phyloP scores from a whole-genome alignment of 2,113 vertebrate species.

The Turnix velox region DNA sequence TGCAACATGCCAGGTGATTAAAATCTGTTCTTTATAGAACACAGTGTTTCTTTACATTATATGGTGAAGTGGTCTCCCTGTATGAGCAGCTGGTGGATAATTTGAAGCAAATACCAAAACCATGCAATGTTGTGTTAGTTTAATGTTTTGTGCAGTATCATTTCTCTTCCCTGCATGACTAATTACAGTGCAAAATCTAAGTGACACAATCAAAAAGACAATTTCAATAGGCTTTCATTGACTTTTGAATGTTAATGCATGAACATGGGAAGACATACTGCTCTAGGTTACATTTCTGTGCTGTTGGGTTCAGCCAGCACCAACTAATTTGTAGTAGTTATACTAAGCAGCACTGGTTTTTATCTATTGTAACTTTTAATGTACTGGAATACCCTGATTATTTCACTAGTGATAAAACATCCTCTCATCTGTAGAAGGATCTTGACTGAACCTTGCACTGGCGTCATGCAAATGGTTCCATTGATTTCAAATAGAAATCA shows the following conservation, averaged over 20 bases:
- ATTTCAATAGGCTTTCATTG: not conserved
- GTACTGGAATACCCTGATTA: not conserved
- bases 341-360: not conserved
- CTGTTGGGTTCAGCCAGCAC: not conserved
- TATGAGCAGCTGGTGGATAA: not conserved
- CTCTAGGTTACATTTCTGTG: not conserved
- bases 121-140: not conserved
- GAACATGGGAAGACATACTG: not conserved
- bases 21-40: not conserved
- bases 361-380: not conserved
- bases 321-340: not conserved
- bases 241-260: not conserved
- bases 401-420: not conserved
- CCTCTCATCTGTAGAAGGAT: not conserved
- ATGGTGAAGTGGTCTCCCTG: not conserved
- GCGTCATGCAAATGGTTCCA: conserved; percentile 18
- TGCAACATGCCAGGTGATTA: not conserved
- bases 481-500: conserved; percentile 38
- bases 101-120: not conserved
- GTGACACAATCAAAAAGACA: not conserved
- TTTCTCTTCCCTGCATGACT: not conserved
- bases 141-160: not conserved
- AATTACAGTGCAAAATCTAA: not conserved
- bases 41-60: not conserved
- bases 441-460: conserved; percentile 12